These are phyloP conservation scores for Theristicus caerulescens DNA, from an alignment of 2,113 vertebrate genomes.

Conservation along the genomic window DNA sequence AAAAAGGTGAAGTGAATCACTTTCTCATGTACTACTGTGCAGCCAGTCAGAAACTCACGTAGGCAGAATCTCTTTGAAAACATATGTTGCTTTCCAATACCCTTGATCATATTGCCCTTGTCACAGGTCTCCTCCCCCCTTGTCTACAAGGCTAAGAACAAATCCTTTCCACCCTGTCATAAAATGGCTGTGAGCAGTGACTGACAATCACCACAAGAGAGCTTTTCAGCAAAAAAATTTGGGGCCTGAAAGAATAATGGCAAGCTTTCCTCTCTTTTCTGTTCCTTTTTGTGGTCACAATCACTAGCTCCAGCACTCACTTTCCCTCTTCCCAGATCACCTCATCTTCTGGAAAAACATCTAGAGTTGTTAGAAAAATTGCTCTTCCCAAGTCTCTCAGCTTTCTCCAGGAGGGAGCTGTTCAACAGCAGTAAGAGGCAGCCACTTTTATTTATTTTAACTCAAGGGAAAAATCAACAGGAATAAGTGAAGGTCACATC, in stretches of 20 bases:
- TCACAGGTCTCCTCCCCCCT: neutral
- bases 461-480: neutral
- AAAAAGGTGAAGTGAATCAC: neutral
- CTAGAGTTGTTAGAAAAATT: neutral
- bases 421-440: neutral
- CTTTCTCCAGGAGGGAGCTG: neutral
- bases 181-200: neutral
- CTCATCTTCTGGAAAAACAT: neutral
- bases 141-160: neutral
- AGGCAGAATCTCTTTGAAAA: neutral
- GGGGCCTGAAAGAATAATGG: neutral
- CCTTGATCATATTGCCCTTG: neutral
- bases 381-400: neutral
- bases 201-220: neutral
- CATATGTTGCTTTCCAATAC: neutral
- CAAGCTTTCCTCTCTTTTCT: neutral
- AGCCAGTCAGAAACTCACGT: neutral
- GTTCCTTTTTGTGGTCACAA: neutral
- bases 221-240: neutral
- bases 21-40: neutral
- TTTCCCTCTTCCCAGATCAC: neutral
- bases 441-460: neutral
- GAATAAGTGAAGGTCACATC: neutral
- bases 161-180: neutral
- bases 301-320: neutral